These are phyloP conservation scores for Scaptomyza parva DNA, from an alignment of 2,888 invertebrate species.

Conservation along the genomic window DNA sequence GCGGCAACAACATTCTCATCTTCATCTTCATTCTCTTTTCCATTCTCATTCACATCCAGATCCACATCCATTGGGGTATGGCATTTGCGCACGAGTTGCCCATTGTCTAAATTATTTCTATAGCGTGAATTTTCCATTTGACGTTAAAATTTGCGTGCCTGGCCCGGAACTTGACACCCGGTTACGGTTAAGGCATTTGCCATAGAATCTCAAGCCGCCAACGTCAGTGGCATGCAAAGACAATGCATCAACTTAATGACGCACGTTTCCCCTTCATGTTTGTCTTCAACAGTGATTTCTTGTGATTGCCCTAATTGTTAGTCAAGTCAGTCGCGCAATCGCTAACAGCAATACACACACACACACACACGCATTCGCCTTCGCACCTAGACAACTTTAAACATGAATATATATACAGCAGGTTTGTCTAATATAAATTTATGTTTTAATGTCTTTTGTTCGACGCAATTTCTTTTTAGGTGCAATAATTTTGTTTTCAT, in stretches of 20 bases:
- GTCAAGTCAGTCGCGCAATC: conserved; percentile 54
- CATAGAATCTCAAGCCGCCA: neutral
- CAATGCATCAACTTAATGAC: conserved; percentile 72
- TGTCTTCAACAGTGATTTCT: conserved; percentile 57
- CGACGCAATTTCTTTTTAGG: neutral
- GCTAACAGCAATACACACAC: conserved; percentile 16
- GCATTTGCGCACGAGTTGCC: conserved; percentile 74
- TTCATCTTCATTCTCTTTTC: no score
- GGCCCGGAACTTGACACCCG: conserved; percentile 20
- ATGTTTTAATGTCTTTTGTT: conserved; percentile 1
- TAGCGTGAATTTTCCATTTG: conserved; percentile 63
- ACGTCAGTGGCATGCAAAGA: conserved; percentile 45
- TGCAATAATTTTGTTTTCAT: neutral
- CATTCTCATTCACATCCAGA: conserved; percentile 19
- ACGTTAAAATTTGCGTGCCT: conserved; percentile 54
- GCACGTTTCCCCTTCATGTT: conserved; percentile 47
- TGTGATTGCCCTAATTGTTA: conserved; percentile 70
- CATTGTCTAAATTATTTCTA: conserved; percentile 77
- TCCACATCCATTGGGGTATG: conserved; percentile 44
- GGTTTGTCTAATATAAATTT: conserved; percentile 11
- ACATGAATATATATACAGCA: conserved; percentile 4
- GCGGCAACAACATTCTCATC: conserved; percentile 14
- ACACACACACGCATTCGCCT: conserved; percentile 4
- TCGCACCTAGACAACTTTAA: conserved; percentile 9
- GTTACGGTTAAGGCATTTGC: conserved; percentile 13